Base-by-base conservation (phyloP, 2,113 vertebrate genomes). In the Forbesichthys papilliferus region DNA sequence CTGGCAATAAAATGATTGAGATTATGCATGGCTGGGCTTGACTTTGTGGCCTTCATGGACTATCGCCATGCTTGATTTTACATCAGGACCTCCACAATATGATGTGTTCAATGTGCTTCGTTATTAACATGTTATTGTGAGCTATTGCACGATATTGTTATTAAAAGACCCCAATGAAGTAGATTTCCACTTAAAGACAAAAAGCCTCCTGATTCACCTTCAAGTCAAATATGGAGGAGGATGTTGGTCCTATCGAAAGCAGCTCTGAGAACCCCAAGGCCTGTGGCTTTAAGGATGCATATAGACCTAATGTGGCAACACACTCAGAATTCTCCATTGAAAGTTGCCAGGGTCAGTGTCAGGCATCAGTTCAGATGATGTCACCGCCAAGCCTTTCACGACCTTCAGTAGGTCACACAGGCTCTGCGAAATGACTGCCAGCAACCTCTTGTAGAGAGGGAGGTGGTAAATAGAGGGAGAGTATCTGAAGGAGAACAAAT, bases 231-330 rank as follows among this genome's bases (percentile, higher is more conserved):
- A 94, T 94, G 0, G 93, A 67, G 18, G 62, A 97, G 60, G 82
- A 96, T 98, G 61, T 82, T 55, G 57, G 95, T 91, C 73, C 94
- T 90, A 27, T 27, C 83, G 94, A 92, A 61, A 95, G 88, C 73
- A 97, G 86, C 81, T 98, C 94, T 0, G 90, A 92, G 74, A 97
- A 94, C 96, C 95, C 98, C 1, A 95, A 96, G 16, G 95, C 92
- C 86, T 96, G 82, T 0, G 96, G 96, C 78, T 98, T 98, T 74
- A 98, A 91, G 0, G 95, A 97, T 0, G 94, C 94, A 83, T 96
- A 42, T 6, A 98, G 18, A 95, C 95, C 95, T 96, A 2, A 57
- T 33, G 59, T 34, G 55, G 12, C 49, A 8, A 34, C 42, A 34
- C 52, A 27, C 18, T 3, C 51, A 46, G 27, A 27, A 27, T 27